Conservation (phyloP, 2,797 vertebrate species). For the Furcifer pardalis region DNA sequence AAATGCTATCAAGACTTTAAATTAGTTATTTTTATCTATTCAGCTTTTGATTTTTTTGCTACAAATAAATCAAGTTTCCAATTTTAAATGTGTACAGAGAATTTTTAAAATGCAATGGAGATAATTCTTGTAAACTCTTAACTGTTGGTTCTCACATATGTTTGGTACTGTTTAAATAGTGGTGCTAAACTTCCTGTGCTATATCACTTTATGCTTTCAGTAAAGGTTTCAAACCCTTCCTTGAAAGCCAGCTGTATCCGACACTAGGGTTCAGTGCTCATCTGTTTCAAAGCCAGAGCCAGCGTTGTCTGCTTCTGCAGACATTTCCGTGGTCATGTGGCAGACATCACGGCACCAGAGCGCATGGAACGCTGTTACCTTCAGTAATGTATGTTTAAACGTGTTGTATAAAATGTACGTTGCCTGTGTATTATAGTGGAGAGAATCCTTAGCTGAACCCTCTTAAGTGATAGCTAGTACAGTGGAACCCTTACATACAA, state of each 20-base stretch:
- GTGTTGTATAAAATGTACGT: not conserved
- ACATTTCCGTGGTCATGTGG: no score
- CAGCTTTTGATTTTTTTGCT: conserved; percentile 46
- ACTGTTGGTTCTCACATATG: not conserved
- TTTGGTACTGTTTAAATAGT: not conserved
- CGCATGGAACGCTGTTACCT: no score
- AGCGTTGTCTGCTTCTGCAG: no score
- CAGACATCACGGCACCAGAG: no score
- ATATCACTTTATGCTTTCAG: no score
- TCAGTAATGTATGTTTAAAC: not conserved
- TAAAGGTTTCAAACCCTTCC: no score
- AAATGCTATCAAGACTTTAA: not conserved
- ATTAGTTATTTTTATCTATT: conserved; percentile 44
- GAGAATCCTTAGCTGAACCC: no score
- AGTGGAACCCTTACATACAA: no score
- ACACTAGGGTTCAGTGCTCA: no score
- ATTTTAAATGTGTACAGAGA: conserved; percentile 24
- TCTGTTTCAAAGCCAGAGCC: no score
- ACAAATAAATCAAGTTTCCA: conserved; percentile 58
- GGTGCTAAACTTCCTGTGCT: no score
- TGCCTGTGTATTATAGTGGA: not conserved
- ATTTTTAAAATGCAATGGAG: not conserved
- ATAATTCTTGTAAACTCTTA: not conserved
- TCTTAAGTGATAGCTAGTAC: not conserved
- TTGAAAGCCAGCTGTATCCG: no score